A percentile compares a stretch with the other conserved stretches of the same genome.
Evolutionary conservation across 2,797 vertebrate genomes (phyloP).

Genomic region (Lateolabrax maculatus): DNA sequence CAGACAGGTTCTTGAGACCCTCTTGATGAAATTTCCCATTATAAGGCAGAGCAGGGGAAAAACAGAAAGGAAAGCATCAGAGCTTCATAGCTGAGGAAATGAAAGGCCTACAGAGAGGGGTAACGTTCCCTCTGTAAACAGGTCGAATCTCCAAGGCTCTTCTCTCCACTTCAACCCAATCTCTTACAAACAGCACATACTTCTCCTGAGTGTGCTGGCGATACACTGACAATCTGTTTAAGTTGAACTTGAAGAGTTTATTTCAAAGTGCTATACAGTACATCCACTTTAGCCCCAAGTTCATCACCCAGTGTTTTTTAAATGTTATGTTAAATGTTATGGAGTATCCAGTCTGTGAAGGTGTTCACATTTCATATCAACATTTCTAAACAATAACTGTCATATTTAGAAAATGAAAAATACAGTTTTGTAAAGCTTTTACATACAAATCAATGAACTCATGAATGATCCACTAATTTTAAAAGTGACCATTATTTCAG

Average conservation of each 20-base stretch:
- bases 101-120: constrained; percentile 53
- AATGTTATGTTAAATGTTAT: background rate
- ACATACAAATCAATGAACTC: background rate
- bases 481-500: background rate
- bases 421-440: background rate
- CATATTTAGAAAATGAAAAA: background rate
- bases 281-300: constrained; percentile 15
- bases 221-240: constrained; percentile 52
- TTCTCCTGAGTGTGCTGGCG: constrained; percentile 36
- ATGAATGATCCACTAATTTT: background rate
- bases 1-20: constrained; percentile 6
- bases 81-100: constrained; percentile 69
- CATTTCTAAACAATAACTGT: background rate
- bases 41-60: constrained; percentile 11
- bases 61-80: constrained; percentile 11
- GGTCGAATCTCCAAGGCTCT: constrained; percentile 25
- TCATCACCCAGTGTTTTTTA: constrained; percentile 6
- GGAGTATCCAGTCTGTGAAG: background rate
- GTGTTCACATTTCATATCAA: background rate
- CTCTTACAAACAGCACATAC: constrained; percentile 51
- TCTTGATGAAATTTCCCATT: constrained; percentile 49
- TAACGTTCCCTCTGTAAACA: constrained; percentile 63
- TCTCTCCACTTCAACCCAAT: constrained; percentile 25
- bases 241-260: constrained; percentile 36
- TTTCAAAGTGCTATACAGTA: constrained; percentile 40